Evolutionary conservation across 2,113 vertebrate genomes (phyloP).

Genomic region (Brachionichthys hirsutus): DNA sequence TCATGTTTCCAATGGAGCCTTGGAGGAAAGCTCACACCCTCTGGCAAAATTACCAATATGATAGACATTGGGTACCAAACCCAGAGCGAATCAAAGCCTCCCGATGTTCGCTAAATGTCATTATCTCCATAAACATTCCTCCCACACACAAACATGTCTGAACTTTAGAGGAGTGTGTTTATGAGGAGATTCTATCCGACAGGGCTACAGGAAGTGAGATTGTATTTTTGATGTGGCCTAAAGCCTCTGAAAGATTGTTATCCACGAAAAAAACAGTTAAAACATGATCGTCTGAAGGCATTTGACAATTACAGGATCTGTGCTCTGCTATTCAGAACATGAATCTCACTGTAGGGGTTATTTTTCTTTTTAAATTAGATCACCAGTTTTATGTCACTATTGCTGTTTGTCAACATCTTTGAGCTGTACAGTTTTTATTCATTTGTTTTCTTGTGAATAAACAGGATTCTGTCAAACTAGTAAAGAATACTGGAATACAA

Average conservation of each 20-base stretch:
- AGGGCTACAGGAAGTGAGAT: slow-evolving; percentile 40
- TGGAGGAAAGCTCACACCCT: slow-evolving; percentile 57
- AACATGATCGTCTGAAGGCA: slow-evolving; percentile 28
- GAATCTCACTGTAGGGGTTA: slow-evolving; percentile 4
- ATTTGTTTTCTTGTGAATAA: slow-evolving; percentile 25
- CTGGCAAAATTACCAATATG: slow-evolving; percentile 47
- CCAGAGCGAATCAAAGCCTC: slow-evolving; percentile 55
- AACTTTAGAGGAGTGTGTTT: slow-evolving; percentile 21
- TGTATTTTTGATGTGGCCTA: slow-evolving; percentile 25
- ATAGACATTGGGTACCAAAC: slow-evolving; percentile 42
- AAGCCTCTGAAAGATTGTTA: slow-evolving; percentile 33
- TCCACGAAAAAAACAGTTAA: slow-evolving; percentile 33
- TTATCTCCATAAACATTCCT: slow-evolving; percentile 45
- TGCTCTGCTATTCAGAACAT: slow-evolving; percentile 7
- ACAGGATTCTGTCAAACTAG: slow-evolving; percentile 20
- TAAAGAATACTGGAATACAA: slow-evolving; percentile 56
- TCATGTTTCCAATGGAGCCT: slow-evolving; percentile 34
- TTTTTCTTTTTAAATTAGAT: slow-evolving; percentile 15
- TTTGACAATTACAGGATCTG: slow-evolving; percentile 26
- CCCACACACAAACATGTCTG: slow-evolving; percentile 26
- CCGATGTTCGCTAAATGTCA: slow-evolving; percentile 57
- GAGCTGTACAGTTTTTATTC: slow-evolving; percentile 2
- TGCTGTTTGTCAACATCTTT: slow-evolving; percentile 17
- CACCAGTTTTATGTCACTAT: slow-evolving; percentile 22
- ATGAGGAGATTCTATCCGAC: slow-evolving; percentile 54